Base-by-base conservation (phyloP, 1,140 invertebrate genomes). In the Stenopsyche tienmushanensis region DNA sequence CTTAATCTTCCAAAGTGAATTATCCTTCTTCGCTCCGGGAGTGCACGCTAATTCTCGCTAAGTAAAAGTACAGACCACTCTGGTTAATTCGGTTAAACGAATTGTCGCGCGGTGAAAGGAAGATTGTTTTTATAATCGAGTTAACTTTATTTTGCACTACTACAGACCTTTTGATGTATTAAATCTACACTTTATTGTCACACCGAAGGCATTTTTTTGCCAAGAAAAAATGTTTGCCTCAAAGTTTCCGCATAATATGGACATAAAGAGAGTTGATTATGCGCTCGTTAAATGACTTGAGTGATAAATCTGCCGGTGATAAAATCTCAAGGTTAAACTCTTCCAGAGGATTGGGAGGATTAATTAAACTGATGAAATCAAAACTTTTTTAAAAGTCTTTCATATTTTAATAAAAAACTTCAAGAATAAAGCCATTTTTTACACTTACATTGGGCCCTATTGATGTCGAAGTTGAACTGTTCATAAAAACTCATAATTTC, bases 31-130 rank as follows among this genome's bases (percentile, higher is more conserved):
- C 26, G 20, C 25, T 18, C 62, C 29, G 52, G 26, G 65, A 47
- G 44, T 47, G 44, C 44, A 47, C 50, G 63, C 63, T 65, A 69
- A 69, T 69, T 69, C 53, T 49, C 23, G 57, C 50, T 47, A 59
- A 24, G 50, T 34, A 65, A 58, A 69, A 53, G 62, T 60, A 64
- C 53, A 64, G 67, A 65, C 67, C 67, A 69, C 67, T 69, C 54
- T 57, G 67, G 67, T 69, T 69, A 69, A 69, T 69, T 69, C 58
- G 64, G 63, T 69, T 69, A 65, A 54, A 63, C 39, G 65, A 62
- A 66, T 62, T 17, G 57, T 47, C 26, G 26, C 15, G 41, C 42
- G 41, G 41, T 25, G 7, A 42, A 20, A 18, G 34, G 25, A 25
- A 60, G 13, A 21, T 21, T 57, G 39, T 42, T 17, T n/a, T 17